These are phyloP conservation scores for Callopanchax toddi DNA, from an alignment of 2,113 vertebrate genomes.

Conservation along the genomic window DNA sequence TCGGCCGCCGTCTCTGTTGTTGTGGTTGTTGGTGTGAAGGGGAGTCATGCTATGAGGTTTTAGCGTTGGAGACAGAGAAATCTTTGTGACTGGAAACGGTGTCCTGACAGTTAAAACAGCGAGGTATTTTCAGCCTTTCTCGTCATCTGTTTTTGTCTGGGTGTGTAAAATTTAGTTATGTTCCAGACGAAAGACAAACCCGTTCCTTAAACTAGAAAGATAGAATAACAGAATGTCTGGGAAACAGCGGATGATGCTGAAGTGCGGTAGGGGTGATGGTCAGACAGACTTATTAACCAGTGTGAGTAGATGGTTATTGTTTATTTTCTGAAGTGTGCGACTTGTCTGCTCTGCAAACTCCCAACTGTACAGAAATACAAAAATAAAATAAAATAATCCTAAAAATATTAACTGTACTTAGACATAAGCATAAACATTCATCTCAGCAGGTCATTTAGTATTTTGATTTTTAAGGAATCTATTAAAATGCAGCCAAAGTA, in stretches of 20 bases:
- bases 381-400: background rate
- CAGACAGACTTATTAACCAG: too few species aligned
- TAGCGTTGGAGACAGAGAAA: conserved; percentile 25
- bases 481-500: too few species aligned
- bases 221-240: background rate
- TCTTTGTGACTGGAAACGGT: conserved; percentile 29
- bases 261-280: background rate
- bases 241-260: conserved; percentile 3
- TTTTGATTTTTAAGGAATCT: too few species aligned
- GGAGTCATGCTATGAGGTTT: conserved; percentile 58
- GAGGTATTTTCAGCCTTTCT: conserved; percentile 38
- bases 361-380: too few species aligned
- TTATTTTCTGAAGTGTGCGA: background rate
- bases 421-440: too few species aligned
- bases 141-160: conserved; percentile 27
- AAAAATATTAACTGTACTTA: too few species aligned
- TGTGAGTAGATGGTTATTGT: background rate
- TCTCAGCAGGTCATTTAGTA: too few species aligned
- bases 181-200: conserved; percentile 33
- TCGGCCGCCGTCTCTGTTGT: conserved; percentile 17
- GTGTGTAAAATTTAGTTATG: conserved; percentile 8
- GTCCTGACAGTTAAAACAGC: conserved; percentile 18
- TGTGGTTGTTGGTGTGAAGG: conserved; percentile 45
- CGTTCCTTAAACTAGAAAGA: conserved; percentile 13
- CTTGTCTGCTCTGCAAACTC: background rate